Evolutionary conservation across 2,888 invertebrate species (phyloP).

Genomic region (Isoperla grammatica): DNA sequence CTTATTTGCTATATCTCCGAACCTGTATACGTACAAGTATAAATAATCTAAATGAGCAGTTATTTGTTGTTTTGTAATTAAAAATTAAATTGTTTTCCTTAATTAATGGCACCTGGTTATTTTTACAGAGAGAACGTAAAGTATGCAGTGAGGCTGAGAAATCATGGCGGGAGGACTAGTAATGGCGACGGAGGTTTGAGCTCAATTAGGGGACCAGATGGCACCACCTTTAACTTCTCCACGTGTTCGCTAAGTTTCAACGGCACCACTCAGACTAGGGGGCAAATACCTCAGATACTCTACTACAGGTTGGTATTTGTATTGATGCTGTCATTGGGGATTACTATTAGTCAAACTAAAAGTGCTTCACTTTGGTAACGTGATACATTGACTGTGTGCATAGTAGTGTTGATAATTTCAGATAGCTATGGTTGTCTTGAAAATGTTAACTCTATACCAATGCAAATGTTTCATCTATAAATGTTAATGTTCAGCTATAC

Average conservation of each 20-base stretch:
- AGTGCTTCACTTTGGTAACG: not conserved
- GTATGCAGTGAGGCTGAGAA: constrained; percentile 82
- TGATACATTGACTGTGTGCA: not conserved
- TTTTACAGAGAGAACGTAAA: constrained; percentile 67
- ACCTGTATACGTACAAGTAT: too few relatives aligned
- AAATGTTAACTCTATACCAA: too few relatives aligned
- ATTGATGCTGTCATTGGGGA: constrained; percentile 18
- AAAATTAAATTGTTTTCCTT: too few relatives aligned
- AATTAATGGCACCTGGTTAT: too few relatives aligned
- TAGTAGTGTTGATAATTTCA: constrained; percentile 6
- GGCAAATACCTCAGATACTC: constrained; percentile 89
- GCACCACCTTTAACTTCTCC: constrained; percentile 82
- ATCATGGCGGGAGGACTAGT: constrained; percentile 86
- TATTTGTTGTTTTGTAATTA: too few relatives aligned
- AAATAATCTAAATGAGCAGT: too few relatives aligned
- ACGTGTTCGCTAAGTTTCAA: constrained; percentile 92
- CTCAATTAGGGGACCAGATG: constrained; percentile 87
- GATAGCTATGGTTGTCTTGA: too few relatives aligned
- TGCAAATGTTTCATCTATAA: too few relatives aligned
- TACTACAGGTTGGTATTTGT: constrained; percentile 65
- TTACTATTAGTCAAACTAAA: not conserved
- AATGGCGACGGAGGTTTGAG: constrained; percentile 91
- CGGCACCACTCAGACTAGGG: constrained; percentile 91
- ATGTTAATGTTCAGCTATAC: too few relatives aligned
- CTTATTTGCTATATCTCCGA: too few relatives aligned